A percentile compares a stretch with the other conserved stretches of the same genome.
These are phyloP conservation scores for Deladenus siricidicola DNA, from an alignment of 2,888 invertebrate genomes.

Conservation along the genomic window DNA sequence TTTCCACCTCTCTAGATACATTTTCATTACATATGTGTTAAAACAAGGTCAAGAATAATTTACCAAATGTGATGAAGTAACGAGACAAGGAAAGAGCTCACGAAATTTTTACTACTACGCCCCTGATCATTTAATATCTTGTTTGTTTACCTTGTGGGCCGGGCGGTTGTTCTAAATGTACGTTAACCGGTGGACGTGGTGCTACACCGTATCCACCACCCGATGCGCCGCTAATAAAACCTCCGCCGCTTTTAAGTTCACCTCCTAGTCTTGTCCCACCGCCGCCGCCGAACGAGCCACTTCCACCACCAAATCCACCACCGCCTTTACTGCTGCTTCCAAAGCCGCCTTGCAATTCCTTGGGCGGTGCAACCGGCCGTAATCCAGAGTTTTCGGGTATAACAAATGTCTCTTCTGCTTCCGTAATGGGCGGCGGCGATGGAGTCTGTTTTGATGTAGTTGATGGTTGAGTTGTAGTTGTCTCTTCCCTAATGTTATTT, in stretches of 20 bases:
- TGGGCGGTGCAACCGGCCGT: constrained; percentile 48
- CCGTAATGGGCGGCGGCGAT: constrained; percentile 15
- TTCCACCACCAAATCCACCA: constrained; percentile 24
- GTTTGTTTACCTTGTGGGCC: no score
- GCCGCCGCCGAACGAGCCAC: constrained; percentile 18
- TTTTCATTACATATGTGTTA: no score
- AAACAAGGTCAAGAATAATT: no score
- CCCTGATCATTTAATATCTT: no score
- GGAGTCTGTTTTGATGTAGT: constrained; percentile 18
- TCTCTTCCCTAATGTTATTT: neutral
- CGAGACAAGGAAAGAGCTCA: neutral
- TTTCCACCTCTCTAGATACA: no score
- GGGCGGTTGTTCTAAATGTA: constrained; percentile 12
- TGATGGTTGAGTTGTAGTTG: constrained; percentile 6
- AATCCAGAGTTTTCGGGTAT: constrained; percentile 51
- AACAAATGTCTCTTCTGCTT: constrained; percentile 31
- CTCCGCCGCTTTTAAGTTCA: no score
- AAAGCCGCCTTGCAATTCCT: constrained; percentile 40
- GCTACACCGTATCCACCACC: constrained; percentile 6
- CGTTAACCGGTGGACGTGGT: constrained; percentile 5
- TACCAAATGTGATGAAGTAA: no score
- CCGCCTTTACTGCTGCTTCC: constrained; percentile 24
- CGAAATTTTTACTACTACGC: neutral
- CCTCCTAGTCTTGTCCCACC: constrained; percentile 11
- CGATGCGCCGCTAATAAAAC: no score